Evolutionary conservation across 2,113 vertebrate species (phyloP), one percentile per base, ranked within the genome.

Genomic region (Antigone vipio): DNA sequence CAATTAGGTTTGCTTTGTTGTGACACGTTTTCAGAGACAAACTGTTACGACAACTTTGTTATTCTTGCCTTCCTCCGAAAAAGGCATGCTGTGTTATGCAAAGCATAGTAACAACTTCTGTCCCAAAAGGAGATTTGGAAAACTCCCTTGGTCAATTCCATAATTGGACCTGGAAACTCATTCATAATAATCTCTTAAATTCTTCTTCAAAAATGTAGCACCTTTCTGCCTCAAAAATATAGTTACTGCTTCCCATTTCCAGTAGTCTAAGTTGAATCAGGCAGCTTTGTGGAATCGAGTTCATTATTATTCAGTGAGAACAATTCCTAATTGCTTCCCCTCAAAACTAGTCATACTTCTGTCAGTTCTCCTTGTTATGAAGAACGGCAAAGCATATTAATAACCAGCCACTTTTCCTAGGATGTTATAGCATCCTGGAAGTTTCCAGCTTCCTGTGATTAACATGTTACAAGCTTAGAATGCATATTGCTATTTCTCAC

Each of bases 271-370:
- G 29, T 53, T 83, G 34, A 1, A 85, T 71, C 1, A 1, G 27
- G 55, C 11, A 38, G 42, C 16, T 95, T 66, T 91, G 71, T 71
- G 38, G 42, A 88, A 79, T 55, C 1, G 1, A 82, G 20, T 62
- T 88, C 53, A 63, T 96, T 89, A 83, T 56, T 85, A 82, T 85
- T 95, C 74, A 83, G 50, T 5, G 3, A 82, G 67, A 92, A 74
- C 38, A 76, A 73, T 87, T 93, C 80, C 64, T 91, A 94, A 88
- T 75, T 92, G 58, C 63, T 79, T 93, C n/a, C 18, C 55, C 60
- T 96, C 71, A 89, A 91, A 93, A 85, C 32, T 89, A 95, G 74
- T 79, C 86, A 89, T 76, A 88, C 47, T 87, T 89, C 68, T 92
- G 80, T 88, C 89, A 75, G 50, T 87, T 93, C 40, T 84, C n/a